Percentiles rank a stretch among this genome's conserved stretches.
Conservation (phyloP, 2,797 vertebrate species). For the Tadarida brasiliensis region DNA sequence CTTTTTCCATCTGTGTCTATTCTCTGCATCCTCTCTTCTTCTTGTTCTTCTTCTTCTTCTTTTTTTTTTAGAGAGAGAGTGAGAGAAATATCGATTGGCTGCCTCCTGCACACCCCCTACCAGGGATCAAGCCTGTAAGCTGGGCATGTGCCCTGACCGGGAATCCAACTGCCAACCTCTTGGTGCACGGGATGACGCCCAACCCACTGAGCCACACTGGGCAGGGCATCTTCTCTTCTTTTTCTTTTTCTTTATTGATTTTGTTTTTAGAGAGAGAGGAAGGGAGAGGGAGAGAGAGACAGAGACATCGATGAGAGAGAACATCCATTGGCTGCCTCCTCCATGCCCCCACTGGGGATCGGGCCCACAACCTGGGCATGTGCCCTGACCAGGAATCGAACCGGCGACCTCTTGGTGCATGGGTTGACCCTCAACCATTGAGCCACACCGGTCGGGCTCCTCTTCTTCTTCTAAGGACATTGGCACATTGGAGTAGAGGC, state of each 20-base stretch:
- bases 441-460: neutral
- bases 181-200: no score
- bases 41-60: neutral
- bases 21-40: neutral
- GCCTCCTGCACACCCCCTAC: no score
- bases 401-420: neutral
- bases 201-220: no score
- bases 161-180: no score
- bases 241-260: neutral
- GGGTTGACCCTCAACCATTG: neutral
- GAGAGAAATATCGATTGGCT: no score
- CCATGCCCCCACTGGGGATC: neutral
- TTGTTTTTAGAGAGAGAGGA: neutral
- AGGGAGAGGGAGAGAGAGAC: neutral
- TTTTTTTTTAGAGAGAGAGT: neutral
- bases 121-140: no score
- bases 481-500: neutral
- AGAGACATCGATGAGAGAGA: no score
- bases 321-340: neutral
- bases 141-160: no score
- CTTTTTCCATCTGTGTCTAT: neutral
- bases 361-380: neutral
- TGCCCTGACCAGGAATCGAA: neutral
- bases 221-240: no score
- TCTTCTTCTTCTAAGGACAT: neutral